Base-by-base conservation (phyloP, 2,797 vertebrate genomes). In the Ceryle rudis region DNA sequence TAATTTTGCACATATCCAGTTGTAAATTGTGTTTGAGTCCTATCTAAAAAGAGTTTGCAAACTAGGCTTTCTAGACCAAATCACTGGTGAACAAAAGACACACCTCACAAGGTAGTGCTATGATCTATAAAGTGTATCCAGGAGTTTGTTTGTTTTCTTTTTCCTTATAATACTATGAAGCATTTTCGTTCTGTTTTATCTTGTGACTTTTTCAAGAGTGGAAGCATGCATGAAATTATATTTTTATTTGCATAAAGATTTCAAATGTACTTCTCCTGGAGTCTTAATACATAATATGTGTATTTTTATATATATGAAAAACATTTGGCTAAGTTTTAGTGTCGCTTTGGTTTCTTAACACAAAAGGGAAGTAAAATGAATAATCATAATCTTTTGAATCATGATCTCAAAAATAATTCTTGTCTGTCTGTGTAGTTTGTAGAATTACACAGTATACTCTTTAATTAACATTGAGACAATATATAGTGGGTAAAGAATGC, bases 241-340 rank as follows among this genome's bases (percentile, higher is more conserved):
- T 19, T 84, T 85, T 89, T 85, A 84, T 95, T 95, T 96, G 78
- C 93, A 89, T 94, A 67, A 80, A 67, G 18, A 54, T 80, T 94
- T 91, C 28, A 66, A 47, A 33, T 71, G 31, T 23, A 26, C n/a
- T 83, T 71, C 67, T 90, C 33, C 55, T n/a, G 37, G 52, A 80
- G 26, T 37, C 82, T 80, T 69, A 72, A 46, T 67, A 66, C 62
- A 16, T 51, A 61, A 33, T 51, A 23, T 14, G 8, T 70, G 9
- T 83, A 19, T n/a, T 83, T 83, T 55, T 87, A 85, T 88, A 74
- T 80, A 54, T 65, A 91, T 94, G 90, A 64, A 96, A 95, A 94
- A 28, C 44, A 46, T 86, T 85, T 95, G 91, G 60, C 52, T 54
- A 35, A 52, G 57, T 80, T 87, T 80, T 87, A 44, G 52, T 80